phyloP scores from a whole-genome alignment of 1,140 invertebrate genomes.

The silkworm (Bombyx mori) region DNA sequence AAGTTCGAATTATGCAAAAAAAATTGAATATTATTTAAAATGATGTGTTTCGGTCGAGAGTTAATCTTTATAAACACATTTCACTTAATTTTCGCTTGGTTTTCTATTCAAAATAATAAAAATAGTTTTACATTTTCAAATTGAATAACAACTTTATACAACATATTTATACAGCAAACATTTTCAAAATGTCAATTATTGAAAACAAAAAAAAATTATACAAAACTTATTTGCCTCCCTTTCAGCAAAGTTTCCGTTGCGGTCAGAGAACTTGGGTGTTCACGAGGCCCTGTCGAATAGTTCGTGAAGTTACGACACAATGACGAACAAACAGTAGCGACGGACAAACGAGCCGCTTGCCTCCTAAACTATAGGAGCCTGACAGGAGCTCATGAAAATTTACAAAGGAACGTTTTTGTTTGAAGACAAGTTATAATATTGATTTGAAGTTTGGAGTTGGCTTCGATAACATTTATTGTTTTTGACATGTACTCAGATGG shows the following conservation, averaged over 20 bases:
- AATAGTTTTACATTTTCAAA: no score
- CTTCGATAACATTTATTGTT: background rate
- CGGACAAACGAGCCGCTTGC: constrained; percentile 1
- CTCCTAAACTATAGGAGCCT: constrained; percentile 2
- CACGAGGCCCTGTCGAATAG: background rate
- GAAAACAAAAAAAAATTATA: background rate
- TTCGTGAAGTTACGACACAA: constrained; percentile 1
- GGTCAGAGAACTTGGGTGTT: background rate
- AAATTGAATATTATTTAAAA: no score
- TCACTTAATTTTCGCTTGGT: no score
- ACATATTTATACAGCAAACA: no score
- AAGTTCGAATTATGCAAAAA: no score
- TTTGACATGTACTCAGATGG: background rate
- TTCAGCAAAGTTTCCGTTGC: no score
- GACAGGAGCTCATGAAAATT: background rate
- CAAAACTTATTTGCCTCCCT: background rate
- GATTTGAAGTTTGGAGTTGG: background rate
- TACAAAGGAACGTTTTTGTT: constrained; percentile 2
- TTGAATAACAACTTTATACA: no score
- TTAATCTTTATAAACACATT: no score
- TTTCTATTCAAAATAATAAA: no score
- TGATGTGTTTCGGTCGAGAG: no score
- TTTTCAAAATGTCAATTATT: background rate
- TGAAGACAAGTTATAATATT: background rate
- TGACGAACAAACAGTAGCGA: background rate